Evolutionary conservation across 2,888 invertebrate species (phyloP), one percentile per base, ranked within the genome.

Genomic region (Girardia tigrina): DNA sequence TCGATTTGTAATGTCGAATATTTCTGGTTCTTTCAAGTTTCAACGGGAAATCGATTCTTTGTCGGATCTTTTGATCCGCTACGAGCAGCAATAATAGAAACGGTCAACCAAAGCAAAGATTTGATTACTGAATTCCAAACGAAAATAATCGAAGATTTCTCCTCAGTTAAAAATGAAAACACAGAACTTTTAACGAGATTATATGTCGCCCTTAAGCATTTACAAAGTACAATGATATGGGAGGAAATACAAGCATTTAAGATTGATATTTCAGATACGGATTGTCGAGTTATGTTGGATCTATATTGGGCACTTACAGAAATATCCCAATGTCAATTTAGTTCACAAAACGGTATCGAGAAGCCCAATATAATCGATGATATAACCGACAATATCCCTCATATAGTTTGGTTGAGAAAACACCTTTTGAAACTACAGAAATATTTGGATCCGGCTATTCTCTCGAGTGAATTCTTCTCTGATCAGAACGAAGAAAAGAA

Each of bases 371-470:
- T 56, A 6, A 56, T 56, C 56, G 56, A 56, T 56, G 56, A 56
- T 56, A 56, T 56, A 20, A 56, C 56, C 23, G 56, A 56, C 23
- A 56, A 56, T 23, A 56, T 56, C 23, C 56, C 56, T n/a, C n/a
- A 56, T 16, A 12, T 56, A 56, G 23, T 56, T n/a, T 56, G 56
- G 56, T 16, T 56, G 56, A 56, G 56, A 56, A 56, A 56, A 56
- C 56, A 56, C 23, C 56, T 56, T n/a, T n/a, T 56, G 23, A 56
- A 56, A 56, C n/a, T 56, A 23, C 20, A 56, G n/a, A 56, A 56
- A 56, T 56, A 56, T 56, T n/a, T 56, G n/a, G 56, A 56, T 56
- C n/a, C 56, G 56, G n/a, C 56, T 20, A 23, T 56, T 56, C n/a
- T 56, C 6, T 12, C 56, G 4, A 8, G 6, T 2, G 56, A 56